Evolutionary conservation across 2,888 invertebrate genomes (phyloP).

Genomic region (Tetheella fluctuosa): DNA sequence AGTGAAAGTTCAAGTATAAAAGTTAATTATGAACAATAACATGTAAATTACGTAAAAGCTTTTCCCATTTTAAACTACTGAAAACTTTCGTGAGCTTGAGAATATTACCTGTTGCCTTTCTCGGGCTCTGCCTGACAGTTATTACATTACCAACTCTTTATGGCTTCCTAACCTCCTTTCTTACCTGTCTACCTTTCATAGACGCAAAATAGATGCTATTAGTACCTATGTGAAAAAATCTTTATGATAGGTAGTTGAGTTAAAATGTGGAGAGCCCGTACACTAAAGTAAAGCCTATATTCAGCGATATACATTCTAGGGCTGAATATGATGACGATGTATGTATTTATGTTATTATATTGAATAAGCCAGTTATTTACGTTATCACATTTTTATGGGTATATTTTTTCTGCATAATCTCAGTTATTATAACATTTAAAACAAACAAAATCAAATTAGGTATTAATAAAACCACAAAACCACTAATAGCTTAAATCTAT

Average conservation of each 20-base stretch:
- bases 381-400: too few relatives aligned
- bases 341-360: too few relatives aligned
- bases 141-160: conserved; percentile 21
- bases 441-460: not conserved
- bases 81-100: conserved; percentile 1
- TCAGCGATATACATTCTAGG: too few relatives aligned
- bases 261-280: too few relatives aligned
- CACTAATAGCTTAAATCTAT: not conserved
- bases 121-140: conserved; percentile 21
- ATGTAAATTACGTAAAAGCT: conserved; percentile 2
- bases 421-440: too few relatives aligned
- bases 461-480: not conserved
- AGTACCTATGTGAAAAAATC: not conserved
- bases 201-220: not conserved
- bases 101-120: conserved; percentile 30
- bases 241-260: not conserved
- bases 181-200: conserved; percentile 14
- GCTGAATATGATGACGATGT: too few relatives aligned
- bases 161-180: conserved; percentile 23
- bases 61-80: conserved; percentile 5
- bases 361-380: too few relatives aligned
- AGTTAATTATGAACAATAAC: not conserved
- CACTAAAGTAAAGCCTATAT: too few relatives aligned
- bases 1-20: not conserved
- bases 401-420: too few relatives aligned